These are phyloP conservation scores for Podiceps cristatus DNA, from an alignment of 2,113 vertebrate genomes.

Conservation along the genomic window DNA sequence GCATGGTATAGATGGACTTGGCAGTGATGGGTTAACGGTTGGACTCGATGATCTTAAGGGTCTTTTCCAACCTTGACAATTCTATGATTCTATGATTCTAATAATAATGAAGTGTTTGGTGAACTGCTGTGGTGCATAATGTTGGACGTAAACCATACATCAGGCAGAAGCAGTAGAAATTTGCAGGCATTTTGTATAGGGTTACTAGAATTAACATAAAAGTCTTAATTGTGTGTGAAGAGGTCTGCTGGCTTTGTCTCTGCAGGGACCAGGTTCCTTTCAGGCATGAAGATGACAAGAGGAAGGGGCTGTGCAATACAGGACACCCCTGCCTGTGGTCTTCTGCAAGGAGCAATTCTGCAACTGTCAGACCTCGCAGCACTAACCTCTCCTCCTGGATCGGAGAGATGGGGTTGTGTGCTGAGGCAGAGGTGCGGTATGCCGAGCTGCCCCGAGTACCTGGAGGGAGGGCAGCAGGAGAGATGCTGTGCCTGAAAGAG, in stretches of 20 bases:
- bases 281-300: accelerated
- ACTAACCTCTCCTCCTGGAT: too few species aligned
- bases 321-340: neutral
- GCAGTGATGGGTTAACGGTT: too few species aligned
- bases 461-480: neutral
- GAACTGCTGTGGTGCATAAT: accelerated
- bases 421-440: neutral
- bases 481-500: neutral
- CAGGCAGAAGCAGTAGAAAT: neutral
- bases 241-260: neutral
- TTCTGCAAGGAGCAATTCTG: neutral
- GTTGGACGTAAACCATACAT: neutral
- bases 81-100: too few species aligned
- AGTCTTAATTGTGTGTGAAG: neutral
- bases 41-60: too few species aligned
- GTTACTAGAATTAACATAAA: neutral
- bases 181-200: neutral
- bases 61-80: too few species aligned
- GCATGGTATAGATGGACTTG: too few species aligned
- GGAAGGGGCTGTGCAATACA: neutral
- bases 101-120: neutral
- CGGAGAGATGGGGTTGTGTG: accelerated
- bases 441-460: neutral
- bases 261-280: neutral
- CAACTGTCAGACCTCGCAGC: accelerated